Base-by-base conservation (phyloP, 2,888 invertebrate genomes). In the Pammene fasciana region DNA sequence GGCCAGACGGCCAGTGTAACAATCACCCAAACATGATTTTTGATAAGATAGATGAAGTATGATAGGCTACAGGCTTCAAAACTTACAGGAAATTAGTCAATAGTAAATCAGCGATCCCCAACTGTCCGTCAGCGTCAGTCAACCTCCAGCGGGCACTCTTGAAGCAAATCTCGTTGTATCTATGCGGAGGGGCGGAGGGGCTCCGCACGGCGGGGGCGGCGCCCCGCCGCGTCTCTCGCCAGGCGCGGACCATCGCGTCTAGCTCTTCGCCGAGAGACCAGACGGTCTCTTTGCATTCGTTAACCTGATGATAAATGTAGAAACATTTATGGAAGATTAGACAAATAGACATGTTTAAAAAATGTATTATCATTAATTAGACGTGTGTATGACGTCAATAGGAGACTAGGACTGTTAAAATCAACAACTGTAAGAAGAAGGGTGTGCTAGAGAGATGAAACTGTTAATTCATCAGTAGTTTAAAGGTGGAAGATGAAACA, bases 141-240 rank as follows among this genome's bases (percentile, higher is more conserved):
- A 99, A 94, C 48, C 99, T 90, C 99, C 99, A 99, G 81, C 98
- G 97, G 5, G 99, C 99, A 80, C 98, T 97, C 88, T 99, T 99
- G 89, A 99, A 99, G 88, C 98, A 99, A 79, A 99, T 99, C 92
- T 99, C 90, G 85, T 90, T 90, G 86, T 88, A 83, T 45, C 98
- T 93, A 36, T 97, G 97, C 65, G 96, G 95, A 0, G 96, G 95
- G 36, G 96, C 94, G 4, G 82, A 96, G 94, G 60, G 94, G 68
- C 96, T 91, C 8, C 72, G 96, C 95, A 62, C 94, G 94, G 0
- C 95, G 94, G 11, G 6, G 95, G 95, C 0, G 94, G 95, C 11
- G 94, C 93, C 0, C 95, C 95, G 79, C 95, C 95, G 85, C 81
- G 73, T 76, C 86, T 97, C 97, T 79, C 97, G 97, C 89, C 97